A percentile compares a stretch with the other conserved stretches of the same genome.
These are phyloP conservation scores for Brachyptera putata DNA, from an alignment of 2,888 invertebrate genomes.

Conservation along the genomic window DNA sequence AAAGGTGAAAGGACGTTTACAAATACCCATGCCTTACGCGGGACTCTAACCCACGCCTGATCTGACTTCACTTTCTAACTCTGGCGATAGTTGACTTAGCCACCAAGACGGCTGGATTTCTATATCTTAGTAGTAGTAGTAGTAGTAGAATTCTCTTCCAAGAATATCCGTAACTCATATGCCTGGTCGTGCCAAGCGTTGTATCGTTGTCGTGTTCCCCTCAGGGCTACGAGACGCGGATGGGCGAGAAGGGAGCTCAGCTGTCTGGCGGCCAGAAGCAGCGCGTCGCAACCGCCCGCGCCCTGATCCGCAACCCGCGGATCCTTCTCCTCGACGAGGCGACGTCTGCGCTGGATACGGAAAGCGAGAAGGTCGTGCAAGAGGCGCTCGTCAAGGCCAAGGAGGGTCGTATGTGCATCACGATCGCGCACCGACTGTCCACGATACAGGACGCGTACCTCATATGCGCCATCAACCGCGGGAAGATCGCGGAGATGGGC, in stretches of 20 bases:
- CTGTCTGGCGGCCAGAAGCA: conserved; percentile 86
- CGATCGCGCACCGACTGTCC: conserved; percentile 81
- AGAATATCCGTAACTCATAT: too few species aligned
- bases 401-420: conserved; percentile 75
- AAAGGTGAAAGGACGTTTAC: too few species aligned
- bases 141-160: too few species aligned
- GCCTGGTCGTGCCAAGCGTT: too few species aligned
- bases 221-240: conserved; percentile 70
- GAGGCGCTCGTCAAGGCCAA: conserved; percentile 79
- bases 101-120: too few species aligned
- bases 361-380: conserved; percentile 77
- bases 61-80: too few species aligned
- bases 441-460: conserved; percentile 79
- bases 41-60: too few species aligned
- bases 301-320: conserved; percentile 50
- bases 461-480: conserved; percentile 77
- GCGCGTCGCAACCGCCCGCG: conserved; percentile 63
- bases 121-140: too few species aligned
- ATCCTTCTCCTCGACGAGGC: conserved; percentile 56
- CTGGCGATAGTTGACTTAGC: too few species aligned
- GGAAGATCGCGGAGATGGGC: conserved; percentile 71
- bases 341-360: conserved; percentile 63
- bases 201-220: too few species aligned
- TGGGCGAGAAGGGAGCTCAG: conserved; percentile 73
- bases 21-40: too few species aligned